Percentiles rank a stretch among this genome's conserved stretches.
phyloP scores from a whole-genome alignment of 2,113 vertebrate species.

The Thunnus maccoyii region DNA sequence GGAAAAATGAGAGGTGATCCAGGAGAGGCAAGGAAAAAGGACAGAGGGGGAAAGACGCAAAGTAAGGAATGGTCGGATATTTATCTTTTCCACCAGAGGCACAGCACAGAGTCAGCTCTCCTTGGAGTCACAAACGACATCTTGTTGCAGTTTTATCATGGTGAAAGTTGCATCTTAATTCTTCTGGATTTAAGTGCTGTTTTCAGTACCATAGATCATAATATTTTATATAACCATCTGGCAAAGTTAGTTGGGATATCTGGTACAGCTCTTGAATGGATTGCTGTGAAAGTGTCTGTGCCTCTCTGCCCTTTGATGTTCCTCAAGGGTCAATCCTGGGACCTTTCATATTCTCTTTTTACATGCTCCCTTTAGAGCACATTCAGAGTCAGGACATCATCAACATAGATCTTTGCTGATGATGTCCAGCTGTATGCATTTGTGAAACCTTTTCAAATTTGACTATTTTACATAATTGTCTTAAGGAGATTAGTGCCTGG shows the following conservation, averaged over 20 bases:
- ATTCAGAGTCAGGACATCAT: too few species aligned
- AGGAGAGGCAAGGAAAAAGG: constrained; percentile 28
- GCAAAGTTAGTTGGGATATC: not conserved
- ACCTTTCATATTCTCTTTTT: not conserved
- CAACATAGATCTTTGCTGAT: not conserved
- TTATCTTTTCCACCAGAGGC: constrained; percentile 35
- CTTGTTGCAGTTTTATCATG: not conserved
- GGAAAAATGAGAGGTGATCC: constrained; percentile 69
- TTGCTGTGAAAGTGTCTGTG: not conserved
- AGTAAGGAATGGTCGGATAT: constrained; percentile 14
- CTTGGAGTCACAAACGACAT: not conserved
- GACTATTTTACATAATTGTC: not conserved
- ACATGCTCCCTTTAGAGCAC: not conserved
- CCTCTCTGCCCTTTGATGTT: not conserved
- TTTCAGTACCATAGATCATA: not conserved
- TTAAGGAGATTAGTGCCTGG: not conserved
- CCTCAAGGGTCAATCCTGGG: constrained; percentile 1
- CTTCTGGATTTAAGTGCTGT: not conserved
- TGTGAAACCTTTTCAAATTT: constrained; percentile 6
- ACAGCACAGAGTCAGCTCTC: not conserved
- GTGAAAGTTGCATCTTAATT: not conserved
- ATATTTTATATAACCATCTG: not conserved
- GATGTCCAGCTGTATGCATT: not conserved
- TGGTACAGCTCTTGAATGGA: not conserved
- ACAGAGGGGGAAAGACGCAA: constrained; percentile 10